Evolutionary conservation across 2,888 invertebrate genomes (phyloP), one percentile per base, ranked within the genome.

Genomic region (Epistrophe eligans): DNA sequence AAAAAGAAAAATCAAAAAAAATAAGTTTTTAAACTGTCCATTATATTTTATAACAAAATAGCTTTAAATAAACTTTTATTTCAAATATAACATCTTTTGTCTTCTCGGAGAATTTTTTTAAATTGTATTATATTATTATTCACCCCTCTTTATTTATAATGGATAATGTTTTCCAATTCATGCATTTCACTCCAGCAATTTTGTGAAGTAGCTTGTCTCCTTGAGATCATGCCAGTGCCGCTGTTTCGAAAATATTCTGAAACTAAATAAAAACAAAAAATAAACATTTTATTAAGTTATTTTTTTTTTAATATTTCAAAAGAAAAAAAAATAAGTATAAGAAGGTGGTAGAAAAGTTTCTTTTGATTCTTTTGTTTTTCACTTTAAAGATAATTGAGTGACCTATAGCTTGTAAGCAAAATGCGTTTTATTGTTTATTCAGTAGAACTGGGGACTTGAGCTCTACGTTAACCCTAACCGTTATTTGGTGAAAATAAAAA

Each of bases 151-250:
- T 79, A 82, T 71, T 89, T 88, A 8, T 88, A 73, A 45, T 84
- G 80, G 62, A 82, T 77, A 74, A 92, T 90, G 13, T 91, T 91
- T 89, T 93, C 91, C 89, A 94, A 88, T 89, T 94, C 94, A 88
- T 93, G 93, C 77, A 91, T 92, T 89, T 94, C 93, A 84, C 92
- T 91, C 93, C 94, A 94, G 40, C 93, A 93, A 66, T 91, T 90
- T 71, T 89, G 93, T 90, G 90, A 93, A 92, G 89, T 91, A 89
- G 88, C 91, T 88, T 85, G 92, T 90, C 93, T 91, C 4, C 93
- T 91, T 35, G 92, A 92, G 24, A 91, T 92, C 58, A 90, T 89
- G 43, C 91, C 91, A 35, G 92, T 91, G 50, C 90, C 91, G 66
- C 90, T 91, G 79, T 92, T 92, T 48, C 93, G 91, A 87, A 91